Evolutionary conservation across 2,797 vertebrate genomes (phyloP), one percentile per base, ranked within the genome.

Genomic region (Scyliorhinus canicula): DNA sequence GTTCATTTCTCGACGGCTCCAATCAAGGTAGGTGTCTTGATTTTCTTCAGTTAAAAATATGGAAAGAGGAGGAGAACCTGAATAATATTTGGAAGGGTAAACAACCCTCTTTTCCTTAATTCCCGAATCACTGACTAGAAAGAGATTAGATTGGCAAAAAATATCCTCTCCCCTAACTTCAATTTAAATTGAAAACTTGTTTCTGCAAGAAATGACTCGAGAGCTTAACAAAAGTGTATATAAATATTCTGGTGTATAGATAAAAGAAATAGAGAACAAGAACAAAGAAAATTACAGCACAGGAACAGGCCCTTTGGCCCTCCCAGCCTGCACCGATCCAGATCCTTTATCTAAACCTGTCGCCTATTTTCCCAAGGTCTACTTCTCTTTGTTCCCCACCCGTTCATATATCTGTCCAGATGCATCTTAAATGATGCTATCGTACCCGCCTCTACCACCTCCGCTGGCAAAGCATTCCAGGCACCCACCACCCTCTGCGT

Each of bases 1-100:
- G 98, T 99, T 95, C 97, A 97, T 95, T 99, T 99, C 96, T 99
- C 98, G 79, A 98, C 97, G 24, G 97, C 97, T 84, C 98, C 98
- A 95, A 99, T 99, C 95, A 97, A 97, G 98, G 98, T 98, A 97
- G 95, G 91, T n/a, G 96, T 60, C 19, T 82, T 31, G 26, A 94
- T 35, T 95, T 69, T 95, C 26, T 31, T 93, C 31, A 19, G 19
- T 19, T 16, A 74, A 90, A 86, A 55, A 69, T 55, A 55, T 21
- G 47, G 63, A 67, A 57, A 57, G 35, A 60, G 50, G 35, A 57
- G 55, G 93, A 7, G 31, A 74, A 21, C 47, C 2, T 52, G 5
- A 52, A 50, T 52, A 14, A n/a, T 47, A 69, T 28, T 93, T 63
- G 40, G 24, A 67, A 9, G 35, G 63, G 26, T 19, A 21, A 93